Evolutionary conservation across 2,888 invertebrate species (phyloP), one percentile per base, ranked within the genome.

Genomic region (Hydrotaea diabolus): DNA sequence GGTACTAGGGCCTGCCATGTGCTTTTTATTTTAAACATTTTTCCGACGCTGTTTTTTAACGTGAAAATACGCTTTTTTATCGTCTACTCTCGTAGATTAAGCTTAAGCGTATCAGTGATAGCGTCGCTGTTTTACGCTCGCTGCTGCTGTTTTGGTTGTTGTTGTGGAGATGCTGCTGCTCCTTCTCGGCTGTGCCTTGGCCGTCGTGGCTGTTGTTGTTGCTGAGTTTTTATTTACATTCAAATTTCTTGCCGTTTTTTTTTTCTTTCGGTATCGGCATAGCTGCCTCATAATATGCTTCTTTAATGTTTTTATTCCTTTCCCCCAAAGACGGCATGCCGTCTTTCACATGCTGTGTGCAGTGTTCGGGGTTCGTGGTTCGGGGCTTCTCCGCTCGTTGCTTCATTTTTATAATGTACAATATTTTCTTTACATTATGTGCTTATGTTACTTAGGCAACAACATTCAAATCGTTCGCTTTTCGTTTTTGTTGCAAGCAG

Each of bases 391-490:
- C 15, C 13, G 23, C 3, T 46, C 39, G 1, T 69, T 46, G 15
- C 17, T 69, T 74, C 73, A 74, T 59, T 74, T 74, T 59, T 59
- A n/a, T 74, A 74, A 57, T 69, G 69, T 74, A 59, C 9, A 59
- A 17, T 74, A 74, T 74, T 59, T 74, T 74, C 73, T 59, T 74
- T 74, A 43, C 73, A 73, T 74, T 74, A 39, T 74, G 57, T 55
- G 49, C 31, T 26, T 53, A 17, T 43, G 66, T 74, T 73, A 31
- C 72, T 55, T 55, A 49, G 49, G 43, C 21, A 57, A 59, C 59
- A 57, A 71, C 71, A 71, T 46, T n/a, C n/a, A 71, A 53, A 53
- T 49, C 71, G 53, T 53, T 49, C 49, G 13, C 21, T 15, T 69
- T 69, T 59, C 26, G 26, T 43, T 43, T 43, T 15, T 43, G 15